Conservation (phyloP, 2,797 vertebrate species). For the Gorsachius magnificus region DNA sequence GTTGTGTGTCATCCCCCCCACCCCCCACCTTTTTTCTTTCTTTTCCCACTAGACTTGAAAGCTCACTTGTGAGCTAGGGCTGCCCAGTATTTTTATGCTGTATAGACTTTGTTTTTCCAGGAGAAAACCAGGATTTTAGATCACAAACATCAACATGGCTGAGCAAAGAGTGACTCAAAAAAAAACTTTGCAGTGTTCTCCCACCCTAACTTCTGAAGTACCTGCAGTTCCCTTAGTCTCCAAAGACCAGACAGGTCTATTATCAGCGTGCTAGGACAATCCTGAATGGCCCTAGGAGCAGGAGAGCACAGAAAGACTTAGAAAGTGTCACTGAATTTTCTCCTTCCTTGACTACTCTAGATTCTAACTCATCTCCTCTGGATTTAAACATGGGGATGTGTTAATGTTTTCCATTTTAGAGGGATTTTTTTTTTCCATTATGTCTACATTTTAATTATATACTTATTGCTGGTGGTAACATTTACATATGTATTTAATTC, state of each 20-base stretch:
- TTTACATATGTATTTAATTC: neutral
- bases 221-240: neutral
- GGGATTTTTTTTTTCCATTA: neutral
- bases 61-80: neutral
- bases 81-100: neutral
- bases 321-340: neutral
- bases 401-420: neutral
- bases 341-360: neutral
- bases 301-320: neutral
- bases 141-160: neutral
- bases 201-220: neutral
- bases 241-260: neutral
- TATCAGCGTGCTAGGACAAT: neutral
- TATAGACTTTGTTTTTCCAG: neutral
- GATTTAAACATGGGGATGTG: neutral
- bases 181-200: neutral
- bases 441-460: neutral
- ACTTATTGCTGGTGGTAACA: neutral
- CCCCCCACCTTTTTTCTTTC: neutral
- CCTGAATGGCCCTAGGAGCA: neutral
- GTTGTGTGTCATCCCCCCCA: no score
- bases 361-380: neutral
- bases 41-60: neutral
- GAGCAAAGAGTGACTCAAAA: neutral
- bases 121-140: neutral